phyloP scores from a whole-genome alignment of 2,113 vertebrate genomes.

The Otis tarda region DNA sequence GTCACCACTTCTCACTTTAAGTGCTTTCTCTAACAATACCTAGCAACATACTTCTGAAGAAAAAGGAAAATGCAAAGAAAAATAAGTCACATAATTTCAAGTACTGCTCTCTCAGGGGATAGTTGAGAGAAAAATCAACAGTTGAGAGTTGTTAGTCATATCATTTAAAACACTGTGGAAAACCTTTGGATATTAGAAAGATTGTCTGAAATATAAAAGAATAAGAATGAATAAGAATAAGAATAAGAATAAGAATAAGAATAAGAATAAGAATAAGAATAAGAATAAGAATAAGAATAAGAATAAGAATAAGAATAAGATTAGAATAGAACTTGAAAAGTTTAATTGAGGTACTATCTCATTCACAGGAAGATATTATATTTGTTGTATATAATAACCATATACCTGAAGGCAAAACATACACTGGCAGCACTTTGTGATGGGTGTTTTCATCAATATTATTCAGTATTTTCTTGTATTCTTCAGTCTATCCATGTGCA shows the following conservation, averaged over 20 bases:
- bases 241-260: too few species aligned
- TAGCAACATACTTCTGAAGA: background rate
- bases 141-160: background rate
- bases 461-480: background rate
- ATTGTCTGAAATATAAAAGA: background rate
- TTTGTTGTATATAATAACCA: background rate
- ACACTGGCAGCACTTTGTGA: background rate
- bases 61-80: background rate
- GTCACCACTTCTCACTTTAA: constrained; percentile 45
- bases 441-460: background rate
- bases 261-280: too few species aligned
- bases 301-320: background rate
- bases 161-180: background rate
- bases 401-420: background rate
- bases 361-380: background rate
- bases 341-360: background rate
- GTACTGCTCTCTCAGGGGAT: background rate
- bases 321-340: background rate
- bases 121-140: background rate
- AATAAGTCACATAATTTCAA: background rate
- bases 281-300: background rate
- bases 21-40: constrained; percentile 20
- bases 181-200: background rate
- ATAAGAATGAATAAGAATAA: background rate
- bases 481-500: background rate